A percentile compares a stretch with the other conserved stretches of the same genome.
Evolutionary conservation across 2,888 invertebrate species (phyloP).

Genomic region (Ophion obscuratus): DNA sequence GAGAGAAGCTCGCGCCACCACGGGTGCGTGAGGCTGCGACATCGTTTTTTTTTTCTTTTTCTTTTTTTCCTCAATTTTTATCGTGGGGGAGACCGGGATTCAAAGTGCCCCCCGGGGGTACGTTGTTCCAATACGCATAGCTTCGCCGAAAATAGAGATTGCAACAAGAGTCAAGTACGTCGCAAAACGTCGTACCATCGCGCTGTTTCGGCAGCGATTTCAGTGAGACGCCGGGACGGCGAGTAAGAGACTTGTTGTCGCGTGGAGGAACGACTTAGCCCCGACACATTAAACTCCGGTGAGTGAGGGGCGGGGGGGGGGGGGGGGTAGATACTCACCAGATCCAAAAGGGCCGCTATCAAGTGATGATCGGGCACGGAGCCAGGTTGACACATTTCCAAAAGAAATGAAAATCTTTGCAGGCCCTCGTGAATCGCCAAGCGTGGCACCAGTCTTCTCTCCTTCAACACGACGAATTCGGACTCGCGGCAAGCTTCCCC

Average conservation of each 20-base stretch:
- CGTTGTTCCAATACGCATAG: too few relatives aligned
- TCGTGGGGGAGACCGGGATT: too few relatives aligned
- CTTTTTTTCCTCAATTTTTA: background rate
- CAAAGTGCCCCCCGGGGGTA: too few relatives aligned
- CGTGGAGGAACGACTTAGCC: too few relatives aligned
- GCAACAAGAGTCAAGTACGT: too few relatives aligned
- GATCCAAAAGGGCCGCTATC: constrained; percentile 96
- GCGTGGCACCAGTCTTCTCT: constrained; percentile 93
- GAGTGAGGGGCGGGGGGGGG: background rate
- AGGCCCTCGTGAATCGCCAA: constrained; percentile 94
- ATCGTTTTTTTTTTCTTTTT: background rate
- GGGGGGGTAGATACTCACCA: constrained; percentile 87
- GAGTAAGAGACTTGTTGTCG: too few relatives aligned
- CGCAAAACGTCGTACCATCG: too few relatives aligned
- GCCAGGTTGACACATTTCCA: constrained; percentile 98
- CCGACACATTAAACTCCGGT: too few relatives aligned
- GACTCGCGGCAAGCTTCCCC: constrained; percentile 93
- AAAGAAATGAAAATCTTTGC: constrained; percentile 94
- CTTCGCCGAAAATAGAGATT: too few relatives aligned
- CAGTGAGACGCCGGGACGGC: too few relatives aligned
- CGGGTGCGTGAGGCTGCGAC: constrained; percentile 94
- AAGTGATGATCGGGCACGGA: constrained; percentile 98
- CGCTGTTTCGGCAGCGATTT: too few relatives aligned
- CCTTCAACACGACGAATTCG: constrained; percentile 94
- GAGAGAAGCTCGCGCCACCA: constrained; percentile 96